Percentiles rank a stretch among this genome's conserved stretches.
These are phyloP conservation scores for Drosophila pandora DNA, from an alignment of 1,140 invertebrate genomes.

Conservation along the genomic window DNA sequence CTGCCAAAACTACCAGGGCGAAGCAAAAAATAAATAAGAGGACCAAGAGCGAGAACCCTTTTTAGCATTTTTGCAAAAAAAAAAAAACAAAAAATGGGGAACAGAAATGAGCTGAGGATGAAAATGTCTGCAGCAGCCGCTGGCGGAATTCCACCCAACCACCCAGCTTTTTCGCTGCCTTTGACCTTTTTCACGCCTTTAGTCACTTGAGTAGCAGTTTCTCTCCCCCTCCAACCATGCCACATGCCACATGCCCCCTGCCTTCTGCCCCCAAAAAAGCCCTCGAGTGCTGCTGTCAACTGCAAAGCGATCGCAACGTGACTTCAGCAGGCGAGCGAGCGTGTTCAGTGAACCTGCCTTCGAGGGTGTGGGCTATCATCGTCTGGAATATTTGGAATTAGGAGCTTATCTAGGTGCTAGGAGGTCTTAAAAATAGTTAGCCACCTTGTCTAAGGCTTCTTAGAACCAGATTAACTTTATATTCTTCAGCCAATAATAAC, in stretches of 20 bases:
- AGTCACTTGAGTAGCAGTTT: constrained; percentile 75
- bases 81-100: background rate
- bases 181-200: constrained; percentile 80
- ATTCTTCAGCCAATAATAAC: background rate
- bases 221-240: constrained; percentile 24
- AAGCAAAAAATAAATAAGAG: background rate
- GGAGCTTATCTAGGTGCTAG: too few species aligned
- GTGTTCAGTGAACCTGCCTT: background rate
- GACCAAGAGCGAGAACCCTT: constrained; percentile 27
- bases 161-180: constrained; percentile 47
- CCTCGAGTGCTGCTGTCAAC: constrained; percentile 50
- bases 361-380: constrained; percentile 12
- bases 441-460: background rate
- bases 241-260: background rate
- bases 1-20: constrained; percentile 45
- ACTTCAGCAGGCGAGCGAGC: constrained; percentile 7
- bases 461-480: background rate
- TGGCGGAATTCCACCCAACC: background rate
- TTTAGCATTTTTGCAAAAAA: constrained; percentile 43
- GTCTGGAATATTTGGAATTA: too few species aligned
- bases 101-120: constrained; percentile 46
- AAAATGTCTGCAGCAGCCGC: constrained; percentile 59
- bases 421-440: too few species aligned
- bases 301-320: constrained; percentile 49
- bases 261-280: constrained; percentile 14